Evolutionary conservation across 2,888 invertebrate genomes (phyloP), one percentile per base, ranked within the genome.

Genomic region (Choreutis nemorana): DNA sequence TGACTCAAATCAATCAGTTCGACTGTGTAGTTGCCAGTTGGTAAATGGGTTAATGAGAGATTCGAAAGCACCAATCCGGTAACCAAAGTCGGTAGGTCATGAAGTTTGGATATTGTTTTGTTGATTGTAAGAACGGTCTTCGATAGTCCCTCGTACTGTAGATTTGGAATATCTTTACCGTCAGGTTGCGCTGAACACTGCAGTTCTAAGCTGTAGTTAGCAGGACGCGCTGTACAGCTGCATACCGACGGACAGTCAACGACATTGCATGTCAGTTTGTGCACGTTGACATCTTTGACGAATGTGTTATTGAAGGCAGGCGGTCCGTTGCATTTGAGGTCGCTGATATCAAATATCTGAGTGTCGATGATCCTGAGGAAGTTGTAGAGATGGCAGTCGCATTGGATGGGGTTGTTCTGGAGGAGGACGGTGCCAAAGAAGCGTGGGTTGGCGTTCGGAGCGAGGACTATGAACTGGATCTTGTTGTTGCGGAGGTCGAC

Each of bases 341-440:
- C 8, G 3, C 23, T 12, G 2, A 34, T 3, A 2, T 33, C 12
- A 5, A 42, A 21, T 2, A 23, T 3, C 23, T 11, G 23, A 4
- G 8, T 13, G n/a, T 8, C 26, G 7, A 14, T 6, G 7, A 29
- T 37, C 31, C 14, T 5, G 18, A 41, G 31, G 1, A 60, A 34
- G 2, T 31, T 18, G 22, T 47, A 55, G 0, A 61, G 26, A 0
- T 12, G 3, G 27, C 65, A 65, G 32, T 56, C 54, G 35, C 66
- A 63, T 4, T 0, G 1, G 12, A 54, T 40, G 0, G 59, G 61
- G 29, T 65, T 65, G 26, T 45, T 6, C 8, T 44, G 48, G 0
- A 65, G 32, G 0, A 48, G 28, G 3, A 63, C 24, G 2, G n/a
- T 12, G 4, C n/a, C n/a, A n/a, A n/a, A n/a, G n/a, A n/a, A n/a